Evolutionary conservation across 2,113 vertebrate genomes (phyloP).

Genomic region (Micronycteris hirsuta): DNA sequence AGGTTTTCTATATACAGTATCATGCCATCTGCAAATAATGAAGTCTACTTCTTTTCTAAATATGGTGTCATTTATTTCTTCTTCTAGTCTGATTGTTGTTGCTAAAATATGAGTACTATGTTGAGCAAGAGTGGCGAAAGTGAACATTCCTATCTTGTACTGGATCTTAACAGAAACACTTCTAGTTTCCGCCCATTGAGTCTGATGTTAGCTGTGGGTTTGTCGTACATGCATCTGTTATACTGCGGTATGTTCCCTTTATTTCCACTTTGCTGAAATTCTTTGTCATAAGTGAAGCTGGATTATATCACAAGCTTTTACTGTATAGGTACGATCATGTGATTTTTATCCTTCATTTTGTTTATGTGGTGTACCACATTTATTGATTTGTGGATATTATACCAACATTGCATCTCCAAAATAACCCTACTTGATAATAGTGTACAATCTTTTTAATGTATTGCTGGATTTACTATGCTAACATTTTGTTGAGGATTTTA

Average conservation of each 20-base stretch:
- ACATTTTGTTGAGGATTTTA: not conserved
- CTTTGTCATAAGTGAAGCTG: not conserved
- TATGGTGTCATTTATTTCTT: not conserved
- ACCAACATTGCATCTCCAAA: not conserved
- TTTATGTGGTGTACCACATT: not conserved
- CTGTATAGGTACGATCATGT: not conserved
- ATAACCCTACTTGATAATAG: not conserved
- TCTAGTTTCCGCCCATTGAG: not conserved
- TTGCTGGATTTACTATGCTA: not conserved
- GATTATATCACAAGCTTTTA: not conserved
- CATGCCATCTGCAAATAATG: not conserved
- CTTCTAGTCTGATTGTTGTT: not conserved
- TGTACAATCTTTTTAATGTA: not conserved
- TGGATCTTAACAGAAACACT: not conserved
- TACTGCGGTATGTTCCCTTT: not conserved
- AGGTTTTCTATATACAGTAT: not conserved
- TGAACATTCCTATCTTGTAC: not conserved
- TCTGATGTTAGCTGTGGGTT: not conserved
- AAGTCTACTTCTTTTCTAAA: not conserved
- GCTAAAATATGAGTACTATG: not conserved
- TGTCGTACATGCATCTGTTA: not conserved
- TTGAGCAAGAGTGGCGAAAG: not conserved
- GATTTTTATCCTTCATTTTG: not conserved
- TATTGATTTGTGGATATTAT: not conserved
- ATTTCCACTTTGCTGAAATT: not conserved